Base-by-base conservation (phyloP, 2,888 invertebrate genomes). In the Caenorhabditis macrosperma region DNA sequence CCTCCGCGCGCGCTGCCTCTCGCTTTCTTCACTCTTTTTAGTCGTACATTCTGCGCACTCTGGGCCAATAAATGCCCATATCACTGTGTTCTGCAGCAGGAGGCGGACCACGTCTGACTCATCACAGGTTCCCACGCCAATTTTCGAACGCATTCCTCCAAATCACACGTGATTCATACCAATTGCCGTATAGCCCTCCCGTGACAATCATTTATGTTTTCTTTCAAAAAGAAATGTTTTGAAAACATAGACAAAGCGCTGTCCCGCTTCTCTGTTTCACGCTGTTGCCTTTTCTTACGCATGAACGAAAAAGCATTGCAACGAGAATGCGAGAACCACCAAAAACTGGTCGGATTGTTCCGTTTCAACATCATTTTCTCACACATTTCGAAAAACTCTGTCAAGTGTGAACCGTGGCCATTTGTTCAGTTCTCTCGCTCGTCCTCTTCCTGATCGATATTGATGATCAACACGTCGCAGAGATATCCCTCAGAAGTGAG, bases 11-110 rank as follows among this genome's bases (percentile, higher is more conserved):
- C 68, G 61, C 24, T 61, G 61, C 76, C 76, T 76, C 68, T 68
- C 76, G 55, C 60, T 77, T 71, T 64, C 63, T 71, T 71, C 69
- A 38, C 77, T 61, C 61, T 71, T 64, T 77, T 69, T 77, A 67
- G 67, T 68, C 68, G 68, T 77, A 68, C 67, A 68, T 68, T 77
- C 59, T 68, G 68, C 68, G 68, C 60, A 63, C 68, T 63, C 64
- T 77, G 55, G 55, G n/a, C 74, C 48, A 74, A 46, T 64, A 74
- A 74, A 74, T 74, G 64, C 64, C 64, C 64, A 64, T 74, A 74
- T 77, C 68, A 61, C 68, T 76, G 24, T 76, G 57, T 74, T 59
- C 50, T 28, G 50, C 35, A 22, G 20, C 41, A n/a, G n/a, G n/a
- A n/a, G n/a, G n/a, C n/a, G n/a, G n/a, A n/a, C n/a, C n/a, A n/a